These are phyloP conservation scores for Eleutherodactylus coqui DNA, from an alignment of 2,797 vertebrate genomes.

Conservation along the genomic window DNA sequence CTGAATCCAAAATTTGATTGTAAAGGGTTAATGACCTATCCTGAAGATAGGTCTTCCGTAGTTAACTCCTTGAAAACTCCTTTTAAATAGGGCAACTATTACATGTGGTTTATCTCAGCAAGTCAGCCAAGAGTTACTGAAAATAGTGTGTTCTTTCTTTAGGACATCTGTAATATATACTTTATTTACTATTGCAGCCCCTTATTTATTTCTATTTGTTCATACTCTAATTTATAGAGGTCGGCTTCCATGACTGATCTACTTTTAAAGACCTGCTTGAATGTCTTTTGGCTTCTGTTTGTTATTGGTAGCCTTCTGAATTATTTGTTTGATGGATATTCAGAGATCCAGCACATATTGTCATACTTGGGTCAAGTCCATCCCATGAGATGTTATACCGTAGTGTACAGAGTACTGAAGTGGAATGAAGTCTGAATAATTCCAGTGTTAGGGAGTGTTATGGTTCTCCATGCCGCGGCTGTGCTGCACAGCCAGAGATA, in stretches of 20 bases:
- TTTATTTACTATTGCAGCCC: neutral
- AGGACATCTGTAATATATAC: neutral
- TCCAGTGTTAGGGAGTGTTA: conserved; percentile 18
- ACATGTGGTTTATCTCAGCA: too few relatives aligned
- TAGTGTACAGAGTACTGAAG: conserved; percentile 16
- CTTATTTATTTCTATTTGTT: neutral
- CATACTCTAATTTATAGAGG: neutral
- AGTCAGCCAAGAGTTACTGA: too few relatives aligned
- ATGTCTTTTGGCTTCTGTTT: neutral
- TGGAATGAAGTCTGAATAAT: conserved; percentile 36
- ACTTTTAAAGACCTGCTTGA: neutral
- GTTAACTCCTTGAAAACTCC: too few relatives aligned
- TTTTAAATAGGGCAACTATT: too few relatives aligned
- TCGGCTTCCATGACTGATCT: neutral
- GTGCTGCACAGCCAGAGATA: conserved; percentile 58
- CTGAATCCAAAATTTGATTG: too few relatives aligned
- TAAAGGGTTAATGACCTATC: too few relatives aligned
- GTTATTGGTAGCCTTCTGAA: neutral
- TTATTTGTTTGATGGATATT: conserved; percentile 25
- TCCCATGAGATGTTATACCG: conserved; percentile 28
- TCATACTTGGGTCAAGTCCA: conserved; percentile 18
- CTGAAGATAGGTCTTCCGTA: too few relatives aligned
- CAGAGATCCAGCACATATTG: conserved; percentile 4
- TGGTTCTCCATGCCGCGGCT: conserved; percentile 27
- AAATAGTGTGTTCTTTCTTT: too few relatives aligned